Evolutionary conservation across 1,140 invertebrate genomes (phyloP), one percentile per base, ranked within the genome.

Genomic region (Himalopsyche phryganea): DNA sequence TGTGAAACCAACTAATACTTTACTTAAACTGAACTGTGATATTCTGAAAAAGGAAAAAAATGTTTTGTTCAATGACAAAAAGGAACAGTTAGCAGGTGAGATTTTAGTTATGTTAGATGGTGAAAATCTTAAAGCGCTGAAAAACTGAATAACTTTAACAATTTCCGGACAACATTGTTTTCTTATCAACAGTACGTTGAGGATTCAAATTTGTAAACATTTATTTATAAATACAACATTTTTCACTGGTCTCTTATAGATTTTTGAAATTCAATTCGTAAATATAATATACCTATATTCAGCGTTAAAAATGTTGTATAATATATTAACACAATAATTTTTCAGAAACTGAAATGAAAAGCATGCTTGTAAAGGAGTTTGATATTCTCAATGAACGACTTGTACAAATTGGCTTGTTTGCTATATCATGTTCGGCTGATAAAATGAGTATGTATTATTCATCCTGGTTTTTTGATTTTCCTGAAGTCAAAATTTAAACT

Each of bases 391-490:
- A 82, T 60, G 85, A 87, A 64, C 80, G 84, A 58, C 71, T 82
- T 6, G 69, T 84, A 67, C 84, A 85, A 66, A 84, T 87, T 66
- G 85, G 84, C 41, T 71, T 83, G 13, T 86, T 86, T 72, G 82
- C 85, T n/a, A 77, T 85, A 38, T 81, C 83, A 14, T 85, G 83
- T 67, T 85, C 83, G 23, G 80, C 76, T 42, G 80, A 85, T 69
- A 70, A 72, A 50, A 75, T 79, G 58, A 77, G 83, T 84, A 69
- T 74, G 67, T 70, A 20, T 41, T 41, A 17, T 42, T 55, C 5
- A 38, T 13, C 68, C 70, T 36, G 50, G 42, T 48, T 14, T 45
- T 45, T 47, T 61, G 32, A 14, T 46, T 51, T 55, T 45, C 36
- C 32, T 23, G 28, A 36, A 52, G 38, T 20, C 19, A 55, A 28